Base-by-base conservation (phyloP, 2,797 vertebrate genomes). In the Tamandua tetradactyla region DNA sequence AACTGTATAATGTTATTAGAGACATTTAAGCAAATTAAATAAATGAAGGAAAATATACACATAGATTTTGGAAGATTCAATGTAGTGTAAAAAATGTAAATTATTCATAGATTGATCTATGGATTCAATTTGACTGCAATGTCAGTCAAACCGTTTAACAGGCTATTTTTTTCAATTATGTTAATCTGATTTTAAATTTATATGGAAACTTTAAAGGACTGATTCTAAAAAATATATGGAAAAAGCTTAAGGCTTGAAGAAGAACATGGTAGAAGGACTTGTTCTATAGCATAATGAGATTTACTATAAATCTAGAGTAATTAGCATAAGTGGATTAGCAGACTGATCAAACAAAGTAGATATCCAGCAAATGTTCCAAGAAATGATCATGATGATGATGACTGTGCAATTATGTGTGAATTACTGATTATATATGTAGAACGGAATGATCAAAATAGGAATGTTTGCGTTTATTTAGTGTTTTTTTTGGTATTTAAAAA, bases 61-160 rank as follows among this genome's bases (percentile, higher is more conserved):
- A 49, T 76, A 64, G 27, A 76, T 61, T 83, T 69, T 83, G 15
- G 40, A 83, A 83, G 62, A 59, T 35, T 89, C 22, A 61, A 10
- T 76, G 68, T n/a, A 47, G 7, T 76, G 0, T 75, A 83, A 89
- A 89, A 47, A 49, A 40, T 74, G 42, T 25, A 64, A 91, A 18
- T 69, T 75, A 69, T 83, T 91, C 42, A 49, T 40, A 61, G 11
- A 44, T 55, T 92, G 66, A 69, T 44, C 68, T 52, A 4, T 75
- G 59, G 25, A 49, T 74, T 76, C 27, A 76, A 10, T 52, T n/a
- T n/a, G n/a, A n/a, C n/a, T n/a, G 49, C 30, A 72, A 83, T 83
- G 11, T 88, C 61, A 85, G 14, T 88, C 61, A 85, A 37, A 74
- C 75, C 72, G 81, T n/a, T n/a, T 81, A 91, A 84, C 49, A 81